Base-by-base conservation (phyloP, 2,888 invertebrate species). In the Ditula angustiorana region DNA sequence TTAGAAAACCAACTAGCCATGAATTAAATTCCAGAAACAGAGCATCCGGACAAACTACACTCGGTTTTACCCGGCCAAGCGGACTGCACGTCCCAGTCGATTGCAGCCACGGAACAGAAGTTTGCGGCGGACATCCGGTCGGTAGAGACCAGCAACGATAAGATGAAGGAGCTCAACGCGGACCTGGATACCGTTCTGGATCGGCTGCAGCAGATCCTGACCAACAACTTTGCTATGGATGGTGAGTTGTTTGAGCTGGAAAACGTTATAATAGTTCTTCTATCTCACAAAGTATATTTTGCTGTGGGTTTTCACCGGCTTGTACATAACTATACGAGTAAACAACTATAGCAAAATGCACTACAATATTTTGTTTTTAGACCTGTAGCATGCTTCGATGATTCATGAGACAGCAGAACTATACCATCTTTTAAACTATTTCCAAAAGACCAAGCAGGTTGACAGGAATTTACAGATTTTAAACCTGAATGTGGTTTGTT, bases 111-210 rank as follows among this genome's bases (percentile, higher is more conserved):
- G 0, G 91, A 90, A 62, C 80, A 80, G 68, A 86, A 87, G 68
- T 92, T 82, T 69, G 88, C 87, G 0, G 88, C 85, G 0, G 91
- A 93, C 69, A 82, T 90, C 11, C 83, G 80, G 19, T 79, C 80
- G 19, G 87, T 92, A 47, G 89, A 85, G 41, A 73, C 72, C 62
- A 85, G 87, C 61, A 92, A 90, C 53, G 83, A 88, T 74, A 90
- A 90, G 72, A 91, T 93, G 83, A 85, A 85, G 71, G 93, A 93
- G 37, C 90, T 95, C 55, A 95, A 95, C 71, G 95, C 94, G 0
- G 95, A 95, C 76, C 80, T 96, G 4, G 96, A 96, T 76, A 94
- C 95, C 2, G 96, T 95, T 19, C 79, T 96, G 56, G 95, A 95
- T 30, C 93, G 95, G 69, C 84, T 96, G 70, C 96, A 96, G 81